phyloP scores from a whole-genome alignment of 2,888 invertebrate genomes.

The Caenorhabditis sinica region DNA sequence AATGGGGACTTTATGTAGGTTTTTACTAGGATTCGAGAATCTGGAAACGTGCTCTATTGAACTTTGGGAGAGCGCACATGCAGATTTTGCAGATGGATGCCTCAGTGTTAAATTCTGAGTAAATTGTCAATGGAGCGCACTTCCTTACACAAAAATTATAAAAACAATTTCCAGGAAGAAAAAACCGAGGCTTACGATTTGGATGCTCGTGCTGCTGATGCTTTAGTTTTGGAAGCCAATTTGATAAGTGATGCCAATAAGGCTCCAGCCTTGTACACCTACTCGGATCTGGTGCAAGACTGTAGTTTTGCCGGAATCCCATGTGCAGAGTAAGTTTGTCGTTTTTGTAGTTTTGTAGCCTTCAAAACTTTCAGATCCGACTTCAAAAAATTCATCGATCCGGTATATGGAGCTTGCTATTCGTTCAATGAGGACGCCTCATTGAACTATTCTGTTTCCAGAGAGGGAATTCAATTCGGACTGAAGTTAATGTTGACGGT shows the following conservation, averaged over 20 bases:
- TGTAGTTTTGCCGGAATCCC: slow-evolving; percentile 70
- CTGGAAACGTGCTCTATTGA: too few relatives aligned
- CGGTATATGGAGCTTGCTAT: slow-evolving; percentile 74
- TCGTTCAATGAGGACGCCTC: slow-evolving; percentile 69
- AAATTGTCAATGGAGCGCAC: not conserved
- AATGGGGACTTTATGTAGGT: slow-evolving; percentile 61
- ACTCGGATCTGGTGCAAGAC: slow-evolving; percentile 70
- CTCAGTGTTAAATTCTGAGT: too few relatives aligned
- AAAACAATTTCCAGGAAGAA: slow-evolving; percentile 50
- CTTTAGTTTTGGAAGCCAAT: slow-evolving; percentile 61
- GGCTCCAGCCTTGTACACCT: slow-evolving; percentile 65
- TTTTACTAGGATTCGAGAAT: not conserved
- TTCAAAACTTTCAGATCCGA: slow-evolving; percentile 50
- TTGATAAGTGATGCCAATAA: slow-evolving; percentile 45
- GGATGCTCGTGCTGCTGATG: slow-evolving; percentile 61
- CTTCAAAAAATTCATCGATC: slow-evolving; percentile 69
- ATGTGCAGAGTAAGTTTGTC: slow-evolving; percentile 60
- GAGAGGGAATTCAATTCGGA: slow-evolving; percentile 74
- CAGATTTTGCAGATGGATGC: too few relatives aligned
- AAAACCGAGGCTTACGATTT: slow-evolving; percentile 56
- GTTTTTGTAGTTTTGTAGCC: slow-evolving; percentile 3
- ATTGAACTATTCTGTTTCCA: slow-evolving; percentile 61
- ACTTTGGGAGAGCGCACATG: too few relatives aligned
- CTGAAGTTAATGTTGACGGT: slow-evolving; percentile 70
- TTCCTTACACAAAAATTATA: too few relatives aligned